A percentile compares a stretch with the other conserved stretches of the same genome.
These are phyloP conservation scores for Lota lota DNA, from an alignment of 2,113 vertebrate genomes.

Conservation along the genomic window DNA sequence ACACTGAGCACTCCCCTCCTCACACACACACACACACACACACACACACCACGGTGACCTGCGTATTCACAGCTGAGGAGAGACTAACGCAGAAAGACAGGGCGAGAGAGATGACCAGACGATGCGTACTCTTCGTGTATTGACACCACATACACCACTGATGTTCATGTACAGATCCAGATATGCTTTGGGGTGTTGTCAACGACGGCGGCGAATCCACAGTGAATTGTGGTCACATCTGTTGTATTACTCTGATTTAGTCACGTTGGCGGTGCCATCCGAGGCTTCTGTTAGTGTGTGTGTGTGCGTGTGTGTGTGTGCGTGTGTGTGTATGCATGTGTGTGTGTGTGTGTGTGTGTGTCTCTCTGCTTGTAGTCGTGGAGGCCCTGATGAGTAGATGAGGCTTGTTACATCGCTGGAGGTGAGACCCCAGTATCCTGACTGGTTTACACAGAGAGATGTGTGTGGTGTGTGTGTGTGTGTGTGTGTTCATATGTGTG, in stretches of 20 bases:
- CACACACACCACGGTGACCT: too few species aligned
- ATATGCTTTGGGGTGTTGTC: too few species aligned
- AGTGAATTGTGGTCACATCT: constrained; percentile 7
- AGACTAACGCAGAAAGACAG: too few species aligned
- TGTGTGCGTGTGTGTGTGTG: not conserved
- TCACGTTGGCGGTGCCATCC: constrained; percentile 4
- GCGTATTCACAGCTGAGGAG: too few species aligned
- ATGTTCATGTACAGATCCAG: too few species aligned
- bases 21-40: too few species aligned
- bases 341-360: constrained; percentile 57
- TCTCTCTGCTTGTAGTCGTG: constrained; percentile 47
- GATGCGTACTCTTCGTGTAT: too few species aligned
- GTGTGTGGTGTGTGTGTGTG: constrained; percentile 16
- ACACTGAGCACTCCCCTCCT: too few species aligned
- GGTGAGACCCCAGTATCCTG: constrained; percentile 50
- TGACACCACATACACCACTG: too few species aligned
- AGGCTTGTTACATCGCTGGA: constrained; percentile 62
- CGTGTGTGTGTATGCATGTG: constrained; percentile 20
- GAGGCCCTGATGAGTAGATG: constrained; percentile 54
- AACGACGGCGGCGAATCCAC: too few species aligned
- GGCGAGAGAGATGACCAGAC: too few species aligned
- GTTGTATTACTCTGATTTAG: constrained; percentile 8
- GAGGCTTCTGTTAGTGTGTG: not conserved
- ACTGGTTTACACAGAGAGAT: constrained; percentile 21
- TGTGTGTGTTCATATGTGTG: not conserved